Conservation (phyloP, 1,140 invertebrate species). For the Ylistrum balloti region DNA sequence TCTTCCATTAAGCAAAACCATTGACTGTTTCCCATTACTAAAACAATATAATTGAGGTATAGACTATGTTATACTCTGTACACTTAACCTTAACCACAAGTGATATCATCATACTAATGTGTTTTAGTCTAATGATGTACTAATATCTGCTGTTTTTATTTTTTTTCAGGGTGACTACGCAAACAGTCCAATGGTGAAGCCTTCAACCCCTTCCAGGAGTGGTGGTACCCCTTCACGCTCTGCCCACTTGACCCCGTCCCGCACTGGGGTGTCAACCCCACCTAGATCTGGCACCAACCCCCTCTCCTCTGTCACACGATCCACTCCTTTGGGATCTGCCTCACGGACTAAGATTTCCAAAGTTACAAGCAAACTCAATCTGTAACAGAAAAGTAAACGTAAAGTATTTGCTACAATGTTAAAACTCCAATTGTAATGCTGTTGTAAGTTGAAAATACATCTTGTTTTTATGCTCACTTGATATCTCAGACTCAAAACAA, state of each 20-base stretch:
- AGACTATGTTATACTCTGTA: too few relatives aligned
- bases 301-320: neutral
- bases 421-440: too few relatives aligned
- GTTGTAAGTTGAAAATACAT: too few relatives aligned
- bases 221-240: neutral
- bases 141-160: neutral
- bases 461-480: too few relatives aligned
- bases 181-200: neutral
- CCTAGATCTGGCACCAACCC: neutral
- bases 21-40: too few relatives aligned
- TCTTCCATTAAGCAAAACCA: too few relatives aligned
- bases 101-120: too few relatives aligned
- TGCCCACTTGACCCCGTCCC: slow-evolving; percentile 14
- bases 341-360: neutral
- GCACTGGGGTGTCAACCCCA: neutral
- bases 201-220: neutral
- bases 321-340: slow-evolving; percentile 28
- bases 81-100: too few relatives aligned
- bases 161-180: neutral
- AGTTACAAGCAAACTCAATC: neutral
- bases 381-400: neutral
- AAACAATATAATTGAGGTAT: too few relatives aligned
- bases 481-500: too few relatives aligned
- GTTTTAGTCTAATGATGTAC: too few relatives aligned
- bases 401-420: neutral